These are phyloP conservation scores for Zaprionus tsacasi DNA, from an alignment of 1,140 invertebrate species.

Conservation along the genomic window DNA sequence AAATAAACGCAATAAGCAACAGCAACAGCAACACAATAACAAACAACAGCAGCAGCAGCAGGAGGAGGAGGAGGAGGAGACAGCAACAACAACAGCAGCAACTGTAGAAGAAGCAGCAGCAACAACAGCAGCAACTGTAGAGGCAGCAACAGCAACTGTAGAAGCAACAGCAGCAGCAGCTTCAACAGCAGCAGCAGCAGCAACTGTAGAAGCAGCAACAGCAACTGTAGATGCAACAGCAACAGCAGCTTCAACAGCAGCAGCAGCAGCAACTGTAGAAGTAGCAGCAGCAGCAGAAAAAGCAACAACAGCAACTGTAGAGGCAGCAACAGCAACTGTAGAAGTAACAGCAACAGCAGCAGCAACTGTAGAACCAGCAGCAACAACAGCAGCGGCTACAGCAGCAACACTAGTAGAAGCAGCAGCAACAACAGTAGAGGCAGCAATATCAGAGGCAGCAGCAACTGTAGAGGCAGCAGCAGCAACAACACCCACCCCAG, in stretches of 20 bases:
- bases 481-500: not conserved
- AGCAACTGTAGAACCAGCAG: conserved; percentile 7
- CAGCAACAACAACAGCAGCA: conserved; percentile 8
- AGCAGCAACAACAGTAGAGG: conserved; percentile 3
- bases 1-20: conserved; percentile 75
- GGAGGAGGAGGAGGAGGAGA: conserved; percentile 11
- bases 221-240: no score
- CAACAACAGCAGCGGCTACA: not conserved
- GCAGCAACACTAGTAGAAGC: conserved; percentile 8
- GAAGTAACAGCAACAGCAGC: conserved; percentile 13
- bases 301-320: conserved; percentile 26
- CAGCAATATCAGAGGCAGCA: not conserved
- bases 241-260: conserved; percentile 7
- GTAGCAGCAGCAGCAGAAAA: conserved; percentile 37
- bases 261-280: conserved; percentile 2
- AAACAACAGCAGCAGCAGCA: conserved; percentile 35
- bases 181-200: conserved; percentile 34
- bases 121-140: conserved; percentile 5
- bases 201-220: conserved; percentile 14
- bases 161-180: conserved; percentile 50
- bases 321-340: not conserved
- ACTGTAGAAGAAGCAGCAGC: not conserved
- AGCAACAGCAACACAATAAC: conserved; percentile 50
- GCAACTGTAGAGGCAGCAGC: not conserved
- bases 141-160: conserved; percentile 53